Base-by-base conservation (phyloP, 2,888 invertebrate genomes). In the Meta bourneti region DNA sequence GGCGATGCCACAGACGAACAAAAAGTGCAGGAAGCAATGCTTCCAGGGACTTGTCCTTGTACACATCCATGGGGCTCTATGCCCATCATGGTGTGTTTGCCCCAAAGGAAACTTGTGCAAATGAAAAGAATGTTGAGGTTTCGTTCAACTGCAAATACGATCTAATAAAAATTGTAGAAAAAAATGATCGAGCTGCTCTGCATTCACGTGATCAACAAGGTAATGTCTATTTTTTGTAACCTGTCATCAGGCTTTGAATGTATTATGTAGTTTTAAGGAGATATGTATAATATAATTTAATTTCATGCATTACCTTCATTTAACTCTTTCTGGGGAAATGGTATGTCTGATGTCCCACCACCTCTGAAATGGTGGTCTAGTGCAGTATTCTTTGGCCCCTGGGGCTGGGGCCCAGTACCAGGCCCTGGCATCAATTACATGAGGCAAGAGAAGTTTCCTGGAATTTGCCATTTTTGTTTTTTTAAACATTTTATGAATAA, bases 21-120 rank as follows among this genome's bases (percentile, higher is more conserved):
- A 93, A 93, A 87, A 93, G 93, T 92, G 93, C 93, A 74, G 93
- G 93, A 77, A 93, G 93, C 88, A 93, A 93, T 92, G 91, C 93
- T 89, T 93, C 93, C 19, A 74, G 93, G 48, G 93, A 93, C 83
- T 91, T 91, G 11, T 93, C 93, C 8, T 75, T 93, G n/a, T 93
- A 93, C 82, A 93, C 93, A 16, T 93, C 93, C 11, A 93, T 93
- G 90, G 93, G 93, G 81, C 78, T 93, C 16, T 93, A 93, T 77
- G 92, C 93, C 16, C 93, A 93, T 72, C 93, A 93, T 90, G 93
- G 93, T 69, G 72, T 89, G 7, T 87, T 93, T 82, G 90, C 90
- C 11, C 74, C 92, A 34, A 69, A 83, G 52, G 93, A 93, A 72
- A 79, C 49, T 34, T 52, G 34, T 52, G 34, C 84, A 16, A 13